Conservation (phyloP, 2,888 invertebrate species). For the Pilophorus perplexus region DNA sequence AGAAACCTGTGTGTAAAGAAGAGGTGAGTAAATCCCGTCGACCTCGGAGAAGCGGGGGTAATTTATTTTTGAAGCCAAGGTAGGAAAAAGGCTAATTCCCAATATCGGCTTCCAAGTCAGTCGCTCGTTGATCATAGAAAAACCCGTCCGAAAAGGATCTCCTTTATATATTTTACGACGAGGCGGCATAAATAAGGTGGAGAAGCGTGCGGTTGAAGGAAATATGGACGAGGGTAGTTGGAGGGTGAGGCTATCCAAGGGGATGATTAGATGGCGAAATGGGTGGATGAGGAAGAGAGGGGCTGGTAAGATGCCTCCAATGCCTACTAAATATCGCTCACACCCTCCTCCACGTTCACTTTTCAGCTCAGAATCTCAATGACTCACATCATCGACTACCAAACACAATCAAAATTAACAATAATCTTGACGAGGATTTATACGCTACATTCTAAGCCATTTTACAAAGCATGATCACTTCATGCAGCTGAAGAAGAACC, state of each 20-base stretch:
- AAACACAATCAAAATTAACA: too few species aligned
- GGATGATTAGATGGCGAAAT: conserved; percentile 22
- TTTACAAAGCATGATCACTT: too few species aligned
- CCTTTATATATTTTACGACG: conserved; percentile 29
- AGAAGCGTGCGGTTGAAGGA: conserved; percentile 31
- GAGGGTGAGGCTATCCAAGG: not conserved
- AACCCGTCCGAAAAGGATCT: conserved; percentile 28
- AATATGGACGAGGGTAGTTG: conserved; percentile 5
- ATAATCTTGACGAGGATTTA: too few species aligned
- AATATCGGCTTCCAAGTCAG: conserved; percentile 30
- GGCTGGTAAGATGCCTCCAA: conserved; percentile 2
- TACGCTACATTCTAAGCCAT: too few species aligned
- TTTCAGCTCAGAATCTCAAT: too few species aligned
- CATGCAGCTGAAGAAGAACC: too few species aligned
- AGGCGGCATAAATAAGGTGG: conserved; percentile 16
- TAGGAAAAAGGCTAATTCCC: conserved; percentile 21
- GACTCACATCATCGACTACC: too few species aligned
- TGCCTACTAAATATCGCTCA: conserved; percentile 15
- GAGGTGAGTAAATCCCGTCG: not conserved
- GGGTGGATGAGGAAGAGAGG: not conserved
- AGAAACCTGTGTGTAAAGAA: too few species aligned
- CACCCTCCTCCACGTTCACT: too few species aligned
- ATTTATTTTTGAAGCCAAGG: conserved; percentile 26
- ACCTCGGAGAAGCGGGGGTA: conserved; percentile 3
- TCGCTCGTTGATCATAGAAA: conserved; percentile 30